Conservation (phyloP, 2,797 vertebrate species). For the Myotis daubentonii region DNA sequence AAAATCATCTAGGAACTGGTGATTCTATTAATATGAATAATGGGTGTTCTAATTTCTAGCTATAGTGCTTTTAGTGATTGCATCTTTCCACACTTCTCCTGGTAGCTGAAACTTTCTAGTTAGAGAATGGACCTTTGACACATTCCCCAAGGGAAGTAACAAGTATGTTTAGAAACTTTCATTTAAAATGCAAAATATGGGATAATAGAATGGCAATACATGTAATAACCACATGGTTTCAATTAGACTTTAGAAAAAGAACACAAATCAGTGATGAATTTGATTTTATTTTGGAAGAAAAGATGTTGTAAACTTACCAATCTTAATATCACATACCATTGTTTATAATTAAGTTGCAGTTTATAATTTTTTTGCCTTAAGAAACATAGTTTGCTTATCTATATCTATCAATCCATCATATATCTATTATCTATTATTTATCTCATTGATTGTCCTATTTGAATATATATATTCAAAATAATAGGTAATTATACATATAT, state of each 20-base stretch:
- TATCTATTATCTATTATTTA: not conserved
- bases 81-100: conserved; percentile 19
- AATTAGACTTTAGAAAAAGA: conserved; percentile 48
- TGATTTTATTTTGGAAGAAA: conserved; percentile 39
- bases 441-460: not conserved
- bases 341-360: not conserved
- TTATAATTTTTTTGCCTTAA: not conserved
- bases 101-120: conserved; percentile 34
- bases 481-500: too few species aligned
- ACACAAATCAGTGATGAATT: not conserved
- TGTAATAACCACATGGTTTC: conserved; percentile 26
- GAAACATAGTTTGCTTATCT: not conserved
- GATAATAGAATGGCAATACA: not conserved
- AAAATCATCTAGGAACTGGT: conserved; percentile 36
- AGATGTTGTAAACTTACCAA: not conserved
- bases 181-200: conserved; percentile 44
- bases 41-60: conserved; percentile 32
- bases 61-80: conserved; percentile 53
- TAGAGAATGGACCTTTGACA: conserved; percentile 35
- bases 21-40: conserved; percentile 55
- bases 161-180: conserved; percentile 52
- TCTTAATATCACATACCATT: not conserved
- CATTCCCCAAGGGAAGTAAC: conserved; percentile 8
- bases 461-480: too few species aligned
- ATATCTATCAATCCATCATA: not conserved